Evolutionary conservation across 2,888 invertebrate genomes (phyloP).

Genomic region (Smittia sp.): DNA sequence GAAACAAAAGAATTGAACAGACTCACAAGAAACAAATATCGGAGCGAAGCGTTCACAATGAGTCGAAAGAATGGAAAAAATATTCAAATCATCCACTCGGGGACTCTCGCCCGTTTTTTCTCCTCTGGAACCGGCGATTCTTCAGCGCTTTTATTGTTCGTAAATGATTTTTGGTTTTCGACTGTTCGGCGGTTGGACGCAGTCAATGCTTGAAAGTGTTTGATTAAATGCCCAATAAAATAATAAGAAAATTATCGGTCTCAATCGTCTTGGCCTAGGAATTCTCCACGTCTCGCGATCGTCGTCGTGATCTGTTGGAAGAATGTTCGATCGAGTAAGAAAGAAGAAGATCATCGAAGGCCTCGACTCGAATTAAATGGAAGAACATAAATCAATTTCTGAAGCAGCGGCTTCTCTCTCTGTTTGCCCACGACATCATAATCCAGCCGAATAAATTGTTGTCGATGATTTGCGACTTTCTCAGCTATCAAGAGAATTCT

Average conservation of each 20-base stretch:
- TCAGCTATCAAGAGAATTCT: too few species aligned
- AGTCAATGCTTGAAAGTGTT: background rate
- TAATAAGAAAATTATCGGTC: slow-evolving; percentile 11
- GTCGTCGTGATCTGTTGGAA: too few species aligned
- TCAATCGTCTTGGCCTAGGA: background rate
- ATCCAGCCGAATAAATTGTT: background rate
- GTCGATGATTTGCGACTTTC: too few species aligned
- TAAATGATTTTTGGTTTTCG: slow-evolving; percentile 20
- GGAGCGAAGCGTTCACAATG: too few species aligned
- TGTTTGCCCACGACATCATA: slow-evolving; percentile 8
- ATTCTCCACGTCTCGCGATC: background rate
- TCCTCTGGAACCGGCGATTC: background rate
- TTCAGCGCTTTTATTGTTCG: slow-evolving; percentile 11
- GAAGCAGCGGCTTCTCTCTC: background rate
- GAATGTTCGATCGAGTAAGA: too few species aligned
- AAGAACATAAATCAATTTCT: slow-evolving; percentile 15
- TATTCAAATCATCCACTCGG: slow-evolving; percentile 21
- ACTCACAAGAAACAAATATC: slow-evolving; percentile 10
- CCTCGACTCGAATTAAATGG: background rate
- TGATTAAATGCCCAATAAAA: slow-evolving; percentile 23
- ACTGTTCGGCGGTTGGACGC: background rate
- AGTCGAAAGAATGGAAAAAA: slow-evolving; percentile 1
- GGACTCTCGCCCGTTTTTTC: background rate
- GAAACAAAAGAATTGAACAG: slow-evolving; percentile 21
- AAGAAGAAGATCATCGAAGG: too few species aligned